Conservation (phyloP, 2,113 vertebrate species). For the Microtus pennsylvanicus region DNA sequence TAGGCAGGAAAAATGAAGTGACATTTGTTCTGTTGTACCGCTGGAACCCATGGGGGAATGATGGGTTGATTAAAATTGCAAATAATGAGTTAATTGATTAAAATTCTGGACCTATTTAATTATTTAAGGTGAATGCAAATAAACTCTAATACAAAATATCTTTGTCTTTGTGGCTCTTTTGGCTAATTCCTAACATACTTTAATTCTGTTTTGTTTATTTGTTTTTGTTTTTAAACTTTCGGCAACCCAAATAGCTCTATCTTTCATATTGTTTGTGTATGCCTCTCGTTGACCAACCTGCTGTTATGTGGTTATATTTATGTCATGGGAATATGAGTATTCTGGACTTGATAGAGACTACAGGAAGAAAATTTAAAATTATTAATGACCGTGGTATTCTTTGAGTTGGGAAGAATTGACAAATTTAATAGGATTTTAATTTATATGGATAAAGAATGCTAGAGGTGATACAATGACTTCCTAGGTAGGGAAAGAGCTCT, state of each 20-base stretch:
- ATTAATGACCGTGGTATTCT: background rate
- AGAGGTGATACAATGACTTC: background rate
- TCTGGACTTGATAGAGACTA: background rate
- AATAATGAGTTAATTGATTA: constrained; percentile 72
- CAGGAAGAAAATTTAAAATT: background rate
- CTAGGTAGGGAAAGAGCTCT: background rate
- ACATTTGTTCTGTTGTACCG: constrained; percentile 58
- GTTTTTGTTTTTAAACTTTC: constrained; percentile 13
- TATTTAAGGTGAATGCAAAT: constrained; percentile 58
- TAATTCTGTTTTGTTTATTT: background rate
- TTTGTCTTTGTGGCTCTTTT: constrained; percentile 44
- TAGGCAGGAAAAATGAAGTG: constrained; percentile 5
- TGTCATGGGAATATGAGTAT: background rate
- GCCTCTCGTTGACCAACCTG: background rate
- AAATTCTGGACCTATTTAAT: constrained; percentile 69
- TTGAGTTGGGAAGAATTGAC: background rate
- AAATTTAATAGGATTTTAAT: background rate
- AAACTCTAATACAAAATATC: constrained; percentile 14
- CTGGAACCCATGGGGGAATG: constrained; percentile 57
- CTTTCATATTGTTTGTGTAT: background rate
- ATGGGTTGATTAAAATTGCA: constrained; percentile 69
- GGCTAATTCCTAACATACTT: constrained; percentile 13
- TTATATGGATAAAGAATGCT: background rate
- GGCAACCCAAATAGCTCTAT: background rate
- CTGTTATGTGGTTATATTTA: background rate